These are phyloP conservation scores for Polypedilum vanderplanki DNA, from an alignment of 1,140 invertebrate genomes.

Conservation along the genomic window DNA sequence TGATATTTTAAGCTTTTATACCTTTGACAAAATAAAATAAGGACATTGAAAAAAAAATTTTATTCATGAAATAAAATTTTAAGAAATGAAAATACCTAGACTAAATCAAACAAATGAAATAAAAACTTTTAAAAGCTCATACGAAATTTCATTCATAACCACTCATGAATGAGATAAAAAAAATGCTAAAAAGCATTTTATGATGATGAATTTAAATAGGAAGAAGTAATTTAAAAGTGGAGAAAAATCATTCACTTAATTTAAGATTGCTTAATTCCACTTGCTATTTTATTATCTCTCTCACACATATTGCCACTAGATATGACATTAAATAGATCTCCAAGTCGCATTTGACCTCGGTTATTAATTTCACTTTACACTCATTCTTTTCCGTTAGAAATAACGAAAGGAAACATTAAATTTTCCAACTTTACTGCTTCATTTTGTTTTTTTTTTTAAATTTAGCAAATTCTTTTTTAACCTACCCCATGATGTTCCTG, in stretches of 20 bases:
- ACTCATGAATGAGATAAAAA: neutral
- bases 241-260: conserved; percentile 27
- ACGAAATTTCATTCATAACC: too few species aligned
- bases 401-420: conserved; percentile 34
- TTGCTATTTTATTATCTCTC: neutral
- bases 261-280: conserved; percentile 25
- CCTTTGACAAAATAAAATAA: too few species aligned
- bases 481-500: conserved; percentile 65
- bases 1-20: too few species aligned
- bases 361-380: conserved; percentile 30
- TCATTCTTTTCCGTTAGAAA: conserved; percentile 24
- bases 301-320: conserved; percentile 10
- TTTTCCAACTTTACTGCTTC: conserved; percentile 33
- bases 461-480: conserved; percentile 34
- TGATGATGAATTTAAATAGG: conserved; percentile 25
- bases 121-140: too few species aligned
- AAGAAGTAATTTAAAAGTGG: conserved; percentile 28
- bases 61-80: too few species aligned
- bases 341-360: conserved; percentile 30
- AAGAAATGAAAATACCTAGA: too few species aligned
- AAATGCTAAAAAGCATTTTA: conserved; percentile 8
- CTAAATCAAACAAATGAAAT: too few species aligned
- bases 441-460: neutral
- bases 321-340: neutral
- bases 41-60: too few species aligned